Conservation (phyloP, 2,113 vertebrate species). For the Puntigrus tetrazona region DNA sequence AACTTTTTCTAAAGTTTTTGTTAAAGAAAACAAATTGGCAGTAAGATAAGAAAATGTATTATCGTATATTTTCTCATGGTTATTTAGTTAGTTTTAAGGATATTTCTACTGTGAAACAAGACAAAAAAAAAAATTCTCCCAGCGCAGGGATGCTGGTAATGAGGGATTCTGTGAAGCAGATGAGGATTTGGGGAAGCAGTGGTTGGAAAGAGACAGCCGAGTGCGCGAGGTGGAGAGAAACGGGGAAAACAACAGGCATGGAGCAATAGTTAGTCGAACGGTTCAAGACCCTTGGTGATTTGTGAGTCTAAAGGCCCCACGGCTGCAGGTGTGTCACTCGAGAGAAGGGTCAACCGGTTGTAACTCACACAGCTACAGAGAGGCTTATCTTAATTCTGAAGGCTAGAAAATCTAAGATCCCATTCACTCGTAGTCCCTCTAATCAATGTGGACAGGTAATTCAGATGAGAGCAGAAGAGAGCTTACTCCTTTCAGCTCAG, state of each 20-base stretch:
- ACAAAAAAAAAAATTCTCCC: background rate
- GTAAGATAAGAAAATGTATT: background rate
- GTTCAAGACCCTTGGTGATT: background rate
- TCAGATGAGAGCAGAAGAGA: conserved; percentile 68
- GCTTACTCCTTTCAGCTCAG: conserved; percentile 63
- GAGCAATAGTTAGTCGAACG: background rate
- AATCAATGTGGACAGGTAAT: conserved; percentile 81
- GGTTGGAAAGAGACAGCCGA: background rate
- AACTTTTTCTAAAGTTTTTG: too few relatives aligned
- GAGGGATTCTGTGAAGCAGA: background rate
- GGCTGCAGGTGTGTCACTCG: conserved; percentile 53
- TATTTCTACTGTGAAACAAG: background rate
- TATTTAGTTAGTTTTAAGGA: background rate
- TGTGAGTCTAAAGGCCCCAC: conserved; percentile 4
- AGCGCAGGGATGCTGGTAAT: background rate
- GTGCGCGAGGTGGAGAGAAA: background rate
- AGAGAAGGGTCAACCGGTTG: conserved; percentile 73
- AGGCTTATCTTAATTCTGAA: conserved; percentile 80
- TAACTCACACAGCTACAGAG: conserved; percentile 70
- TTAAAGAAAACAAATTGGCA: too few relatives aligned
- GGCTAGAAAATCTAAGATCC: conserved; percentile 78
- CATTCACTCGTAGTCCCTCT: conserved; percentile 69
- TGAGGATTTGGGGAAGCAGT: background rate
- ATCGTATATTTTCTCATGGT: background rate
- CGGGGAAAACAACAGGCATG: background rate